Conservation (phyloP, 1,140 invertebrate genomes). For the Sarcophaga peregrina region DNA sequence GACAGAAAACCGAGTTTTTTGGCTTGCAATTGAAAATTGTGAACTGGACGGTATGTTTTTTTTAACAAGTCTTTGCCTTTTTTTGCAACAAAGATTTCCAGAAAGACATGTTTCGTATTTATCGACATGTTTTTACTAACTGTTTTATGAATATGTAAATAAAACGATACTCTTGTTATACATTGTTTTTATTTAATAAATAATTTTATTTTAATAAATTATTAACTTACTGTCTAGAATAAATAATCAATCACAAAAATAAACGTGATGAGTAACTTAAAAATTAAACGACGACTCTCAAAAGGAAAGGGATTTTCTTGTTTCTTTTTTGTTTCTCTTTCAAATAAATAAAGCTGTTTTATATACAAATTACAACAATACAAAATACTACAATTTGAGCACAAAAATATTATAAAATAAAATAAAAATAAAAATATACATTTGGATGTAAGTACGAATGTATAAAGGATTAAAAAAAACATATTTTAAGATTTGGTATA, state of each 20-base stretch:
- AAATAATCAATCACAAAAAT: slow-evolving; percentile 46
- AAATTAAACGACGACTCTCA: slow-evolving; percentile 28
- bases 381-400: slow-evolving; percentile 18
- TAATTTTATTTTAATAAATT: slow-evolving; percentile 36
- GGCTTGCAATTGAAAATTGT: no score
- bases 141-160: background rate
- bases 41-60: no score
- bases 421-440: background rate
- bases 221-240: slow-evolving; percentile 26
- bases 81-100: no score
- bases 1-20: no score
- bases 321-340: background rate
- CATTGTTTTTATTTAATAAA: slow-evolving; percentile 9
- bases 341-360: slow-evolving; percentile 21
- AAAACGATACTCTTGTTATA: background rate
- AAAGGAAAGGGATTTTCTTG: background rate
- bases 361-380: slow-evolving; percentile 22
- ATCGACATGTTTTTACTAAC: no score
- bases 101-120: no score
- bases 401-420: background rate
- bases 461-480: slow-evolving; percentile 6
- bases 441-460: background rate
- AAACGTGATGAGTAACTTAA: slow-evolving; percentile 45
- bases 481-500: slow-evolving; percentile 34
- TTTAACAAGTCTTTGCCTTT: no score